Evolutionary conservation across 2,113 vertebrate species (phyloP).

Genomic region (Phrynosoma platyrhinos): DNA sequence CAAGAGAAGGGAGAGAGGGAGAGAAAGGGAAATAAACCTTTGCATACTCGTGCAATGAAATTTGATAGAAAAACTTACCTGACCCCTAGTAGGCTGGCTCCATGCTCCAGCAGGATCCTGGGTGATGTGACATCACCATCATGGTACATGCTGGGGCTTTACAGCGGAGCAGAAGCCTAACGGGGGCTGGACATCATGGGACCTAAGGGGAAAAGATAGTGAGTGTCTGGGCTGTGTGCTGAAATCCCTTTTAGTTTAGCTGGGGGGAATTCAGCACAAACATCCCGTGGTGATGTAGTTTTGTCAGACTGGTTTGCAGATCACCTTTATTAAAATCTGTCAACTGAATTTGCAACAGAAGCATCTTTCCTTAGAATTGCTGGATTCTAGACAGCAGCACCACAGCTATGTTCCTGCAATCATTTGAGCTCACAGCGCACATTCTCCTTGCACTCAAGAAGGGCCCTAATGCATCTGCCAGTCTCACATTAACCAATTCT

Average conservation of each 20-base stretch:
- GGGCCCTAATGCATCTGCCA: background rate
- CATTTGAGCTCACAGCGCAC: background rate
- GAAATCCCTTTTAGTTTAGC: conserved; percentile 57
- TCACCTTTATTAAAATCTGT: conserved; percentile 63
- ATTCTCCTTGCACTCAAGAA: background rate
- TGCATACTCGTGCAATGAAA: conserved; percentile 4
- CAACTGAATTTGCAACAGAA: conserved; percentile 35
- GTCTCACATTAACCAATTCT: background rate
- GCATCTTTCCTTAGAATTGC: background rate
- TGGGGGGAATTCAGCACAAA: conserved; percentile 69
- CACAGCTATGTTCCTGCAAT: background rate
- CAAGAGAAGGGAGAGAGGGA: conserved; percentile 35
- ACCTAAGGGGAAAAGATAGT: conserved; percentile 70
- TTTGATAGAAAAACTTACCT: conserved; percentile 59
- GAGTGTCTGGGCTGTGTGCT: conserved; percentile 59
- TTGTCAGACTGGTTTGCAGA: conserved; percentile 74
- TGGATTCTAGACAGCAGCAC: background rate
- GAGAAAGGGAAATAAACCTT: background rate
- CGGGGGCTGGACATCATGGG: conserved; percentile 65
- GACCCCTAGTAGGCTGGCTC: conserved; percentile 74
- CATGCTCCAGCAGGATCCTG: conserved; percentile 74
- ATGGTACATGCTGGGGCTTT: conserved; percentile 61
- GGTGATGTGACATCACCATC: conserved; percentile 72
- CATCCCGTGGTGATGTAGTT: conserved; percentile 28
- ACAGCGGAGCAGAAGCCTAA: conserved; percentile 74